Percentiles rank a stretch among this genome's conserved stretches.
Evolutionary conservation across 2,797 vertebrate genomes (phyloP).

Genomic region (Neoniphon sammara): DNA sequence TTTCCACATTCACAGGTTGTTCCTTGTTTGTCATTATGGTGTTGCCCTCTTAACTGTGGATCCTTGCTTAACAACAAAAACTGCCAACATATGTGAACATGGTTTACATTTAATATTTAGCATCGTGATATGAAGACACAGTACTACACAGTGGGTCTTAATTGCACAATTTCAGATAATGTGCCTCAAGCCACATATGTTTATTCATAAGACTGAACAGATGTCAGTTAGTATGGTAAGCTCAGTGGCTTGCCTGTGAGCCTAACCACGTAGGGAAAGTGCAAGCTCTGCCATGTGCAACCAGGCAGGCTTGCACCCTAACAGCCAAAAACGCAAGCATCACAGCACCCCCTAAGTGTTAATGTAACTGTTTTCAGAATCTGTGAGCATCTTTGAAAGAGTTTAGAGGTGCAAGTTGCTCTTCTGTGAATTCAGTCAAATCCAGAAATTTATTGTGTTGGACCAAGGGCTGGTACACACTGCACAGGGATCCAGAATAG

Average conservation of each 20-base stretch:
- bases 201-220: slow-evolving; percentile 42
- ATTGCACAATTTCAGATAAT: slow-evolving; percentile 24
- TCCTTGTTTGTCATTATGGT: slow-evolving; percentile 35
- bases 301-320: slow-evolving; percentile 18
- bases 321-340: slow-evolving; percentile 26
- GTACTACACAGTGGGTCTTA: background rate
- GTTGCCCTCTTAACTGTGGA: slow-evolving; percentile 21
- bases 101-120: background rate
- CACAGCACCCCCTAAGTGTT: slow-evolving; percentile 31
- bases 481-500: slow-evolving; percentile 14
- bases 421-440: slow-evolving; percentile 36
- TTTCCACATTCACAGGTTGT: slow-evolving; percentile 26
- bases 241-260: slow-evolving; percentile 25
- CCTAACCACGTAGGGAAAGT: slow-evolving; percentile 12
- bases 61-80: slow-evolving; percentile 11
- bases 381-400: slow-evolving; percentile 28
- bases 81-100: slow-evolving; percentile 2
- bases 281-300: slow-evolving; percentile 2
- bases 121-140: background rate
- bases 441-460: slow-evolving; percentile 42
- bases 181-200: slow-evolving; percentile 17
- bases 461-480: slow-evolving; percentile 13
- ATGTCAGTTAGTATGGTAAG: slow-evolving; percentile 33
- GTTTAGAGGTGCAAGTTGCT: slow-evolving; percentile 23
- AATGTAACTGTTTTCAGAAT: slow-evolving; percentile 29